Percentiles rank a stretch among this genome's conserved stretches.
Conservation (phyloP, 2,113 vertebrate species). For the Salvelinus sp. region DNA sequence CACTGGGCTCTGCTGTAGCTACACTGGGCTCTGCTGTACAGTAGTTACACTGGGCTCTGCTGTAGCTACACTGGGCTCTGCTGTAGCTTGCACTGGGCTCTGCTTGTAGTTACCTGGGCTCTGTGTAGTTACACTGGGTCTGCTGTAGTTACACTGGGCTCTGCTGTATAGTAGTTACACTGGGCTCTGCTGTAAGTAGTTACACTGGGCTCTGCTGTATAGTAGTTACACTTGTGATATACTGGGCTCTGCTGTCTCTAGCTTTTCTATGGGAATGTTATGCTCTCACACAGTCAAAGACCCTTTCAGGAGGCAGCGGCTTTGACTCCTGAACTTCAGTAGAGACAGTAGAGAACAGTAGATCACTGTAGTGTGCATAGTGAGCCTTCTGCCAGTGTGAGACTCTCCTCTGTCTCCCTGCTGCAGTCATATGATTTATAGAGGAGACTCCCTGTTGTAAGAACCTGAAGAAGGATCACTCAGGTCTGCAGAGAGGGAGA, state of each 20-base stretch:
- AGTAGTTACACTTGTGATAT: background rate
- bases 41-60: too few species aligned
- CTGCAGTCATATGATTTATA: slow-evolving; percentile 65
- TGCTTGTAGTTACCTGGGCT: too few species aligned
- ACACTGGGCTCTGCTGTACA: too few species aligned
- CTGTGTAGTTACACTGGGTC: too few species aligned
- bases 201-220: background rate
- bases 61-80: too few species aligned
- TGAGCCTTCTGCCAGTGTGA: slow-evolving; percentile 49
- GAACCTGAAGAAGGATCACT: slow-evolving; percentile 64
- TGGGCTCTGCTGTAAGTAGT: background rate
- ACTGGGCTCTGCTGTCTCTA: slow-evolving; percentile 16
- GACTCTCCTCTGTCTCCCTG: slow-evolving; percentile 55
- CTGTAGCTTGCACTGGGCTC: too few species aligned
- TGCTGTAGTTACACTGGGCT: too few species aligned
- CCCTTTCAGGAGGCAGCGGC: slow-evolving; percentile 44
- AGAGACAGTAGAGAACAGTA: slow-evolving; percentile 33
- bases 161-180: too few species aligned
- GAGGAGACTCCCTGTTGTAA: slow-evolving; percentile 66
- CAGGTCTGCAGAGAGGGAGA: slow-evolving; percentile 28
- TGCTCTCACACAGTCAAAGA: slow-evolving; percentile 45
- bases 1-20: too few species aligned
- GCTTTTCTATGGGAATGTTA: slow-evolving; percentile 21
- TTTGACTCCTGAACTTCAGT: slow-evolving; percentile 47
- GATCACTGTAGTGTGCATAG: slow-evolving; percentile 17